Base-by-base conservation (phyloP, 2,888 invertebrate species). In the Belgica antarctica region DNA sequence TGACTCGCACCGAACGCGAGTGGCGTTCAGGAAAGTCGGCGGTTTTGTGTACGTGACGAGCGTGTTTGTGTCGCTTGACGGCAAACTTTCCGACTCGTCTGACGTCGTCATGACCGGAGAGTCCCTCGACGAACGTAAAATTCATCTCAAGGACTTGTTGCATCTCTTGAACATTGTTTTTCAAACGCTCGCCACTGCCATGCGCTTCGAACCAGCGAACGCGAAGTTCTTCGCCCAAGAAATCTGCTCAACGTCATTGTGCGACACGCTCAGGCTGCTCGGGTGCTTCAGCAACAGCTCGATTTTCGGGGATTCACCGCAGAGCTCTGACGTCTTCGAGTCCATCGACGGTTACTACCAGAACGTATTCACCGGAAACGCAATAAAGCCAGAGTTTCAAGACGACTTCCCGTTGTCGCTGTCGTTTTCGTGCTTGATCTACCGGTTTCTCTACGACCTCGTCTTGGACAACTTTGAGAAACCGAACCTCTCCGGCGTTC, bases 131-230 rank as follows among this genome's bases (percentile, higher is more conserved):
- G 69, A 72, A 12, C 62, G 46, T 73, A 74, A 0, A 28, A 78
- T 80, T 70, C 76, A 77, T 10, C 77, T 79, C 71, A 80, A 79
- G 63, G 91, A 93, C 76, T 84, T 92, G 74, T 81, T 96, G 70
- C 85, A 88, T 63, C 80, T 96, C 70, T 82, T 96, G 71, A 89
- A 92, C 76, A 88, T 93, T 70, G 94, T 96, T 8, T 96, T 97
- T 80, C 93, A 94, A 77, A 95, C 96, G 0, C 87, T 99, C 73
- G 93, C 94, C 72, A 94, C 96, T 0, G 96, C 97, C 1, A 98
- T 99, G 98, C 85, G 99, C 74, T 99, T 96, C 78, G 99, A 99
- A 79, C 99, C 99, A 1, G 97, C 97, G 0, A 99, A 99, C 80
- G 98, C 98, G 0, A 96, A 96, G 79, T 95, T 96, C 82, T 99